A percentile compares a stretch with the other conserved stretches of the same genome.
These are phyloP conservation scores for Anomalospiza imberbis DNA, from an alignment of 2,797 vertebrate species.

Conservation along the genomic window DNA sequence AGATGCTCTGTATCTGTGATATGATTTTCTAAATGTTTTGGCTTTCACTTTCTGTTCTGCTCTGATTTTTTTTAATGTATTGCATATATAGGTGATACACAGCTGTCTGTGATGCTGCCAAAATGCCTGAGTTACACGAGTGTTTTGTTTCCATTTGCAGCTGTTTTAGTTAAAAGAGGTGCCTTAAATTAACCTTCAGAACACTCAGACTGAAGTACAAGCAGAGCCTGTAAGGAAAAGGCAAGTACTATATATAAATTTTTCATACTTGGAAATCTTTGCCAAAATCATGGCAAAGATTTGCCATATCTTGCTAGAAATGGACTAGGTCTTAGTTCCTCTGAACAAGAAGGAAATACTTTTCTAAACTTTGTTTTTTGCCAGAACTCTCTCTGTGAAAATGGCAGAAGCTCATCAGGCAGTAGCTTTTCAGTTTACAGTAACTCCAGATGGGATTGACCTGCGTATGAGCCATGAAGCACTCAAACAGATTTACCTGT, in stretches of 20 bases:
- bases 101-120: not conserved
- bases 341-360: not conserved
- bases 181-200: not conserved
- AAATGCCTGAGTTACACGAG: not conserved
- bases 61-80: not conserved
- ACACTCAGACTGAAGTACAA: not conserved
- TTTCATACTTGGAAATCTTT: not conserved
- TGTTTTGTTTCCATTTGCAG: not conserved
- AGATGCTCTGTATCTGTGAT: not conserved
- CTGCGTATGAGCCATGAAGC: slow-evolving; percentile 93
- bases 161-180: not conserved
- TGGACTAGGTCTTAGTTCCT: not conserved
- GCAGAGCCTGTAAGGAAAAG: not conserved
- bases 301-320: not conserved
- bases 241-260: not conserved
- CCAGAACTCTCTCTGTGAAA: slow-evolving; percentile 33
- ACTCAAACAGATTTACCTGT: slow-evolving; percentile 93
- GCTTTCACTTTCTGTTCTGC: not conserved
- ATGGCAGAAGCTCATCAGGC: slow-evolving; percentile 99
- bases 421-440: slow-evolving; percentile 96
- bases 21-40: not conserved
- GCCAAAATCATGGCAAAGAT: not conserved
- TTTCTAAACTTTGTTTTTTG: not conserved
- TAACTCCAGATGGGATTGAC: slow-evolving; percentile 93
- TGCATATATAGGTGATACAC: not conserved